Base-by-base conservation (phyloP, 2,888 invertebrate genomes). In the Heliconius ismenius region DNA sequence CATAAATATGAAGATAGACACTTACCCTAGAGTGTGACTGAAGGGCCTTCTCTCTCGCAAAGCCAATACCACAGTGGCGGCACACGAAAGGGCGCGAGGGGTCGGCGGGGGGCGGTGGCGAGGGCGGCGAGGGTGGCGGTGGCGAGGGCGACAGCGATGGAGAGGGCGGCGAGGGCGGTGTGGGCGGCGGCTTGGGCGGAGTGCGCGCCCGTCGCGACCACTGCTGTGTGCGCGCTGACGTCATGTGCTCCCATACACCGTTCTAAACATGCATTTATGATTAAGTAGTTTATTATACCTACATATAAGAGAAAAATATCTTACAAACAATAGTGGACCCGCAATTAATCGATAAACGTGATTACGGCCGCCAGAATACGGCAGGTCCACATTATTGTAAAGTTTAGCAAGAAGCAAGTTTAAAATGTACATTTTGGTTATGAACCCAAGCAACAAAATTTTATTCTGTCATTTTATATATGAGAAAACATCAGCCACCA, bases 11-110 rank as follows among this genome's bases (percentile, higher is more conserved):
- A 49, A 49, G 6, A 49, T 18, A 18, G 6, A 49, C 6, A 68
- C 79, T 74, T 79, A 95, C 95, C 89, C 95, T 94, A 0, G 96
- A 93, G 86, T 98, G 97, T 0, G 97, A 97, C 75, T 96, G 96
- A 36, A 97, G 90, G 0, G 97, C 97, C 85, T 97, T 98, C 86
- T 97, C 97, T 73, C 97, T 93, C 0, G 97, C 97, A 90, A 97
- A 97, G 9, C 96, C 96, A 76, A 97, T 95, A 0, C 93, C 93
- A 81, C 93, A 93, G 76, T 90, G 90, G 95, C 97, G 85, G 83
- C 98, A 98, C 0, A 97, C 97, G 85, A 97, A 97, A 0, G 97
- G 97, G 78, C 97, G 96, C 62, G 96, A 94, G 1, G 97, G 96
- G 89, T 97, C 97, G 0, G 89, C 82, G 74, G 92, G 92, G 43